phyloP scores from a whole-genome alignment of 1,140 invertebrate species.

The Drosophila chauvacae region DNA sequence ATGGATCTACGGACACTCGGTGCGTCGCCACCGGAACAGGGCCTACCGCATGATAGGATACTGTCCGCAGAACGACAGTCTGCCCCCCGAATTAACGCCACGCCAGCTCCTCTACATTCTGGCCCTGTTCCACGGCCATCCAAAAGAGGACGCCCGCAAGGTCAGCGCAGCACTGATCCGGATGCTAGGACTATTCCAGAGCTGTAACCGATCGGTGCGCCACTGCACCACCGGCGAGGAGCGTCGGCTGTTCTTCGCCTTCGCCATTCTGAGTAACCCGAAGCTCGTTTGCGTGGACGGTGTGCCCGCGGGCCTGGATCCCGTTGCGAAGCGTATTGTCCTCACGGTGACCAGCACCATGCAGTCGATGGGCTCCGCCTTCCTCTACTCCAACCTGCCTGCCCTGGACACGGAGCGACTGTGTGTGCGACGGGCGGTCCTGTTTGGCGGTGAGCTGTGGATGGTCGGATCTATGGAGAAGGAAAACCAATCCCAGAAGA shows the following conservation, averaged over 20 bases:
- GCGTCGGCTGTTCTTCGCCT: conserved; percentile 93
- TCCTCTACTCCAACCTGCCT: conserved; percentile 90
- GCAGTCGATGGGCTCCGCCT: conserved; percentile 83
- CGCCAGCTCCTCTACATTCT: conserved; percentile 38
- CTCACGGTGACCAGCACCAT: conserved; percentile 87
- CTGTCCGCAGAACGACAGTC: conserved; percentile 33
- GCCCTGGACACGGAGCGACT: conserved; percentile 93
- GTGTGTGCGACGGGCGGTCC: conserved; percentile 91
- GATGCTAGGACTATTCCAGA: conserved; percentile 42
- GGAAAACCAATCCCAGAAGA: conserved; percentile 85
- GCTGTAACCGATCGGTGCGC: conserved; percentile 16
- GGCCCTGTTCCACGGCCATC: conserved; percentile 36
- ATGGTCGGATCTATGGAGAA: conserved; percentile 88
- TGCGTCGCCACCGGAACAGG: conserved; percentile 10
- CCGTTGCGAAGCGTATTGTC: conserved; percentile 90
- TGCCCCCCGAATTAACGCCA: conserved; percentile 50
- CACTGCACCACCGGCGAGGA: conserved; percentile 92
- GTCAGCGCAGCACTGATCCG: conserved; percentile 37
- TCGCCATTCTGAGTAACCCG: conserved; percentile 94
- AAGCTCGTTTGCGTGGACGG: conserved; percentile 53
- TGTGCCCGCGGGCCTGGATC: conserved; percentile 92
- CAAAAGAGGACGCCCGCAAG: background rate
- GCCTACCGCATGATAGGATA: conserved; percentile 52
- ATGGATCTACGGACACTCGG: conserved; percentile 41
- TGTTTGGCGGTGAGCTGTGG: conserved; percentile 91